Base-by-base conservation (phyloP, 2,888 invertebrate genomes). In the Pogonocherus hispidulus region DNA sequence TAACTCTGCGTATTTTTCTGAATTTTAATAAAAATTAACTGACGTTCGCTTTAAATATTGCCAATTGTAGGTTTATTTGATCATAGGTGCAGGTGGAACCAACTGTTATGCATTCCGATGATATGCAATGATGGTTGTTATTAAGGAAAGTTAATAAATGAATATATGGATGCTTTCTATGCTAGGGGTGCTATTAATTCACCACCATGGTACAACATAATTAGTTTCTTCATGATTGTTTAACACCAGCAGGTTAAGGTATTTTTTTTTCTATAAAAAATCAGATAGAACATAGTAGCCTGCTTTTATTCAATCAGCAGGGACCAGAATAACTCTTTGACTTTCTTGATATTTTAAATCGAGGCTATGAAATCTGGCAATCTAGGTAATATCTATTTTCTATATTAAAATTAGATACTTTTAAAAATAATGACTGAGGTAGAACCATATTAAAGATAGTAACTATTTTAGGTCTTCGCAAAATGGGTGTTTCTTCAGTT, bases 11-110 rank as follows among this genome's bases (percentile, higher is more conserved):
- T 22, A 35, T 62, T 62, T 62, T 62, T 62, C 47, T 62, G 64
- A 63, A 68, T 68, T 57, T 71, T 54, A 67, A 65, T 70, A 67
- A 67, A 52, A 65, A 62, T 14, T 54, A 59, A 63, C 63, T 55
- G 67, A 65, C 70, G 65, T 23, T 51, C 51, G 49, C 54, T 64
- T 70, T 55, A 66, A 59, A 66, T 70, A 70, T 66, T 52, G 52
- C 49, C 69, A 51, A 70, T 70, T 70, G 51, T 63, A 46, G 57
- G 67, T 67, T 55, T 54, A 60, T 55, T 46, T 47, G 55, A 66
- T 66, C 60, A 60, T 60, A 52, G 47, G 19, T 62, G 66, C 66
- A 66, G 66, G 60, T 66, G 66, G 37, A 55, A 35, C 32, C 5
- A 47, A 20, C 19, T 47, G 22, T 47, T 47, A 11, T 47, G 22